Base-by-base conservation (phyloP, 2,888 invertebrate species). In the Acrobasis repandana region DNA sequence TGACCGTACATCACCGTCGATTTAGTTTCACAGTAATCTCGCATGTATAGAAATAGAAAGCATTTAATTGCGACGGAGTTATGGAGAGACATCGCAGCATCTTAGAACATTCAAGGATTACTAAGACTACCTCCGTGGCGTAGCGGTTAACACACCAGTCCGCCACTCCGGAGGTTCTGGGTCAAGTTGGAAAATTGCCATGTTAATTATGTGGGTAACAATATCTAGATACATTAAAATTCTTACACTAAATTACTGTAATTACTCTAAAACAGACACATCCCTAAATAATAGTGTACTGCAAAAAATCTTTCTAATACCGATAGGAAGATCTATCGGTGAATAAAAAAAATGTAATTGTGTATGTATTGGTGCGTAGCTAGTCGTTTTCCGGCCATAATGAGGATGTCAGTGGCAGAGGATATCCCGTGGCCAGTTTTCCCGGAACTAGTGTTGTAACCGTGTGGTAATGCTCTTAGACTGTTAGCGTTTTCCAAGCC, bases 41-140 rank as follows among this genome's bases (percentile, higher is more conserved):
- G 43, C 43, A 49, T 18, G 34, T 52, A 52, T 52, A 52, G 51
- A 15, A 34, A 34, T 52, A 34, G 51, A 52, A 52, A 52, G 51
- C 34, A 34, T 52, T 20, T 52, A 52, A 52, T 52, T 52, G 34
- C 51, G 9, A 10, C 34, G 16, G 34, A 10, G 50, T 34, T 52
- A 52, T 52, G 51, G 51, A 34, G 34, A 52, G 51, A 52, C 15
- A 52, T 34, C 15, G 9, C 15, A 15, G 8, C 34, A 52, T 52
- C 34, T 33, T 2, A 33, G n/a, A 33, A 52, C 16, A 16, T 34
- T 15, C 1, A 10, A 34, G 34, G 28, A 50, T 50, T n/a, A 50
- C 28, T 50, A 28, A 50, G 9, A 43, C 9, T 36, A 9, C 9
- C 36, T 10, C 36, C 11, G 36, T n/a, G n/a, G n/a, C n/a, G n/a